These are phyloP conservation scores for Malurus alboscapulatus DNA, from an alignment of 2,113 vertebrate species.

Conservation along the genomic window DNA sequence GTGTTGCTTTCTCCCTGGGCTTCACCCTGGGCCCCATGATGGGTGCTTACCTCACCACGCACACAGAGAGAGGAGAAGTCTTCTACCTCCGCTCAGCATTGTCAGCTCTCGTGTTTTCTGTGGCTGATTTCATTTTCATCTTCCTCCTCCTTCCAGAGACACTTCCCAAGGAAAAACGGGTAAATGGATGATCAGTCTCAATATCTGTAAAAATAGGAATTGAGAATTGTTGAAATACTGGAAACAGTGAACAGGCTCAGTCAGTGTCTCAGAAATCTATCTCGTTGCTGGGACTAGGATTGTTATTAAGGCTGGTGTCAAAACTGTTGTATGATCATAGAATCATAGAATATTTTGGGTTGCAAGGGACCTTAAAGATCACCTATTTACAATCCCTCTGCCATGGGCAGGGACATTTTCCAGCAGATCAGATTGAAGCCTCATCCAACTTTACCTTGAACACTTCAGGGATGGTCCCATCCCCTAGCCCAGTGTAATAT, in stretches of 20 bases:
- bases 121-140: slow-evolving; percentile 84
- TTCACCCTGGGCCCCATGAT: slow-evolving; percentile 94
- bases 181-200: slow-evolving; percentile 14
- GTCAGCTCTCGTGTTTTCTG: slow-evolving; percentile 82
- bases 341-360: background rate
- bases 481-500: background rate
- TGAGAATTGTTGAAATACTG: background rate
- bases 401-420: background rate
- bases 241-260: background rate
- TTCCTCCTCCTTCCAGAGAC: slow-evolving; percentile 90
- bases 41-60: slow-evolving; percentile 85
- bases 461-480: background rate
- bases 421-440: background rate
- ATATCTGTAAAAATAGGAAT: background rate
- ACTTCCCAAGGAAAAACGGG: slow-evolving; percentile 81
- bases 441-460: background rate
- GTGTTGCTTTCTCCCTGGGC: slow-evolving; percentile 92
- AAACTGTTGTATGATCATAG: background rate
- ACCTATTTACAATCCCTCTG: background rate
- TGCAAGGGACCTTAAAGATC: background rate
- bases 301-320: background rate
- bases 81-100: slow-evolving; percentile 82
- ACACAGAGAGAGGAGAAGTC: slow-evolving; percentile 65
- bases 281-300: background rate
- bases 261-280: background rate